phyloP scores from a whole-genome alignment of 2,797 vertebrate genomes.

The Antrozous pallidus region DNA sequence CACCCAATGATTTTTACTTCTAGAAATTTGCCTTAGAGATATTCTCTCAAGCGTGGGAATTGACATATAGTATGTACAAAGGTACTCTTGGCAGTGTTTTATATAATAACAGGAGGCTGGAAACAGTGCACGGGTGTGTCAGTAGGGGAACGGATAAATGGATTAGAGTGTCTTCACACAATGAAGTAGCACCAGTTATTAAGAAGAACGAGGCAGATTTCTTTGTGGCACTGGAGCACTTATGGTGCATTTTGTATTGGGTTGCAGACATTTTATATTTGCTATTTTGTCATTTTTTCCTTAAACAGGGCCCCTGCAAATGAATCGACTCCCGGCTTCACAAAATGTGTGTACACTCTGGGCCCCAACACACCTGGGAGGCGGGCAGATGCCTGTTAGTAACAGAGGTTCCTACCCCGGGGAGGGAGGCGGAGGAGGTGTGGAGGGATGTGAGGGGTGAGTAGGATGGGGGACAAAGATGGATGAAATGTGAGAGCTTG shows the following conservation, averaged over 20 bases:
- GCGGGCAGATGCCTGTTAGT: not conserved
- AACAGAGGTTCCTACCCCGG: not conserved
- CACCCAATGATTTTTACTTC: not conserved
- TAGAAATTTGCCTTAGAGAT: not conserved
- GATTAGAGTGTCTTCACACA: not conserved
- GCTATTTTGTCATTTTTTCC: not conserved
- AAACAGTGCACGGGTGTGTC: not conserved
- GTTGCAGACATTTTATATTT: not conserved
- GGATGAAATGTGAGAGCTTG: not conserved
- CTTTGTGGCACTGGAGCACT: not conserved
- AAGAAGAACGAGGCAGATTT: not conserved
- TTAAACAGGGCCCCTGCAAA: not conserved
- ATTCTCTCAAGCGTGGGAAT: not conserved
- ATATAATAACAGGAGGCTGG: not conserved
- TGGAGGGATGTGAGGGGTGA: not conserved
- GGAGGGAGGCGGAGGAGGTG: not conserved
- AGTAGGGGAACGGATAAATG: not conserved
- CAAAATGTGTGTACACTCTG: not conserved
- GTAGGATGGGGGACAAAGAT: not conserved
- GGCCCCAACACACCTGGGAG: not conserved
- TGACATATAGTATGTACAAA: not conserved
- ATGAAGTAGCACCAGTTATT: not conserved
- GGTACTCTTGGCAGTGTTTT: not conserved
- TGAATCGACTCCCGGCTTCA: not conserved
- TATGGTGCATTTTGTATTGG: not conserved